A percentile compares a stretch with the other conserved stretches of the same genome.
phyloP scores from a whole-genome alignment of 2,797 vertebrate genomes.

The Petrocephalus sullivani region DNA sequence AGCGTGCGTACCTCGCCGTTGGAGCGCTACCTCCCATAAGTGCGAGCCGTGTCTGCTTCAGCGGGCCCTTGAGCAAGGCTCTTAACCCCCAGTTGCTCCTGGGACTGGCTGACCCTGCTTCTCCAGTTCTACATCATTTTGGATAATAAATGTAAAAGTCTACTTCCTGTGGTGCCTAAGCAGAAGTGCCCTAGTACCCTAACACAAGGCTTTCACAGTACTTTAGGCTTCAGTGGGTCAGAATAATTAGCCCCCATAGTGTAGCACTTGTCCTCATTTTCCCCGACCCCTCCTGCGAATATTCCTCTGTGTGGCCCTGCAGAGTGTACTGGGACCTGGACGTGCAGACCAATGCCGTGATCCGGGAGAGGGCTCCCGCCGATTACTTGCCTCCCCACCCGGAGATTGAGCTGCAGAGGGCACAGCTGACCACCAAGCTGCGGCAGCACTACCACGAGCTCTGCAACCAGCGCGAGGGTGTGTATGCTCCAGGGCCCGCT shows the following conservation, averaged over 20 bases:
- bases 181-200: neutral
- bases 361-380: conserved; percentile 73
- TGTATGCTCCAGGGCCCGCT: neutral
- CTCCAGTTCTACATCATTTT: neutral
- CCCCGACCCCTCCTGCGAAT: neutral
- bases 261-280: neutral
- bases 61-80: neutral
- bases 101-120: neutral
- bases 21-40: neutral
- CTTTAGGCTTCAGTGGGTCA: neutral
- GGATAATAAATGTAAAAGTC: neutral
- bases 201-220: neutral
- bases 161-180: neutral
- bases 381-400: conserved; percentile 84
- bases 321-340: conserved; percentile 98
- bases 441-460: conserved; percentile 93
- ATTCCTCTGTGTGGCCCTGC: conserved; percentile 13
- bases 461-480: conserved; percentile 93
- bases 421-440: conserved; percentile 88
- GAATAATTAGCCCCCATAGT: neutral
- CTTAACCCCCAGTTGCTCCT: neutral
- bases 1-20: neutral
- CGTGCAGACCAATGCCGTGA: conserved; percentile 87
- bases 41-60: neutral
- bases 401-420: conserved; percentile 87